phyloP scores from a whole-genome alignment of 2,888 invertebrate species.

The Pachymerium ferrugineum region DNA sequence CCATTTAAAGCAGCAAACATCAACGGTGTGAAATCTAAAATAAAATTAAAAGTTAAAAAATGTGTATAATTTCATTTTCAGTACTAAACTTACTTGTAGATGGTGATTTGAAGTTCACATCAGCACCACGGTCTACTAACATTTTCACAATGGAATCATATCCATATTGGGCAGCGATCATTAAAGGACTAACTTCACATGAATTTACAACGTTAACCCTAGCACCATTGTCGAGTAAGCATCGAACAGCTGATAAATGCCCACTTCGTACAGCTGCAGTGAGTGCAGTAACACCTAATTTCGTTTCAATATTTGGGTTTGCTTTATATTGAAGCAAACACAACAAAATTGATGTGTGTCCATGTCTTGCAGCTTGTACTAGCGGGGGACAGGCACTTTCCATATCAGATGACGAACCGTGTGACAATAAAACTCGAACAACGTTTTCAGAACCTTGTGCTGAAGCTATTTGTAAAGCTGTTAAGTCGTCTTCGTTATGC shows the following conservation, averaged over 20 bases:
- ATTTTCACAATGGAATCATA: conserved; percentile 45
- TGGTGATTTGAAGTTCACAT: conserved; percentile 45
- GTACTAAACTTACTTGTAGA: conserved; percentile 41
- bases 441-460: neutral
- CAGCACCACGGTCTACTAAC: conserved; percentile 45
- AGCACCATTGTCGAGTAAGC: conserved; percentile 39
- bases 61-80: neutral
- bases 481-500: neutral
- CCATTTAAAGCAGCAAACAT: conserved; percentile 48
- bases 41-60: neutral
- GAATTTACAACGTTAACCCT: neutral
- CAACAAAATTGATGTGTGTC: conserved; percentile 45
- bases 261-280: conserved; percentile 47
- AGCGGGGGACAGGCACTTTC: neutral
- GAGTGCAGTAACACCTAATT: conserved; percentile 42
- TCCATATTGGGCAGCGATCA: conserved; percentile 46
- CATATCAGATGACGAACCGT: neutral
- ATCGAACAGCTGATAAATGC: conserved; percentile 43
- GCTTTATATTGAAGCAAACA: conserved; percentile 45
- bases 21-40: conserved; percentile 44
- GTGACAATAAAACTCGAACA: neutral
- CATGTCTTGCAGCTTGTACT: conserved; percentile 35
- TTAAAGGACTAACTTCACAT: conserved; percentile 35
- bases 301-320: conserved; percentile 44
- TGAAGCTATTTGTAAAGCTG: neutral